Evolutionary conservation across 2,888 invertebrate species (phyloP), one percentile per base, ranked within the genome.

Genomic region (Mythimna albipuncta): DNA sequence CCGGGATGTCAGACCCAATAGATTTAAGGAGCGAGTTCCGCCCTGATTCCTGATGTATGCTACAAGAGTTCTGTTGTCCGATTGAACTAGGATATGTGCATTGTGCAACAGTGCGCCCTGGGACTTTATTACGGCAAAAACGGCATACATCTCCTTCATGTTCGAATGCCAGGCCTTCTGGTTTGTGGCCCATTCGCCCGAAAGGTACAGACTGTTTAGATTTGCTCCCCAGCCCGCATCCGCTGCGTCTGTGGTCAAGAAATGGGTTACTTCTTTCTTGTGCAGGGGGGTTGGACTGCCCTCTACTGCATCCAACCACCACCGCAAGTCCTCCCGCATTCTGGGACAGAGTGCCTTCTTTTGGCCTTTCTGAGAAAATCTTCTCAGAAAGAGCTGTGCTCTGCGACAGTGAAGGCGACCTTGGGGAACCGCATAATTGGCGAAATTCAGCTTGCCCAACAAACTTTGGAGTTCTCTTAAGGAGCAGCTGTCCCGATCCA

Each of bases 391-490:
- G 4, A 54, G 54, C 10, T 54, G 54, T 54, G 54, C 54, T 10
- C 54, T 54, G 21, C 54, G 54, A 54, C 21, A 54, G 21, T 54
- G 10, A 21, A 54, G 54, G 0, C 32, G 32, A 35, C 32, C 32
- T 4, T 35, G 32, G 32, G 32, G 32, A 4, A 35, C 32, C 4
- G 32, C 62, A 2, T 54, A 26, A 16, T 72, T 77, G 72, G 79
- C 81, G 64, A 85, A 86, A 52, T 85, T 83, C 3, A 82, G 66
- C 47, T 69, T 47, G 1, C 83, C 86, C 26, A 82, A 64, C 13
- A 83, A 32, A 57, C 75, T 70, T 19, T 4, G 47, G 63, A 6
- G 10, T n/a, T n/a, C 47, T 32, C n/a, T 26, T 63, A 63, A 63
- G 6, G 47, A 47, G 63, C 63, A 63, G 63, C 47, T 47, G 63